Evolutionary conservation across 1,140 invertebrate species (phyloP).

Genomic region (Euura saliciscinereae): DNA sequence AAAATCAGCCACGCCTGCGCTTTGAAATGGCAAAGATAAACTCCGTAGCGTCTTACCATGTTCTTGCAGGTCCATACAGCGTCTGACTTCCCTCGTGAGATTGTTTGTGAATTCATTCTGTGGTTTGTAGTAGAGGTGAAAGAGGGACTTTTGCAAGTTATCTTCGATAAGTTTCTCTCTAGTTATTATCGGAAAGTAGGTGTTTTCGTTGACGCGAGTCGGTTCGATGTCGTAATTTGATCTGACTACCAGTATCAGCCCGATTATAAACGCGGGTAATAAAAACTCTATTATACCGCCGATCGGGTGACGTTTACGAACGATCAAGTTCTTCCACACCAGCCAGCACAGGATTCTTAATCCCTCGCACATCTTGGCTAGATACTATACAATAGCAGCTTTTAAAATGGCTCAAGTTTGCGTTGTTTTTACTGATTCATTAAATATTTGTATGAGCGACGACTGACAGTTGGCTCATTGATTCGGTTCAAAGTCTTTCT

Average conservation of each 20-base stretch:
- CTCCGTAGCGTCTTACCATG: slow-evolving; percentile 33
- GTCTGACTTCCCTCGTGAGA: slow-evolving; percentile 35
- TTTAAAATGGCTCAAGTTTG: too few relatives aligned
- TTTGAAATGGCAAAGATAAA: neutral
- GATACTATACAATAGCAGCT: too few relatives aligned
- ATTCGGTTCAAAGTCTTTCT: too few relatives aligned
- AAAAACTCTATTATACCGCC: slow-evolving; percentile 45
- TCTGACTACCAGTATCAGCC: neutral
- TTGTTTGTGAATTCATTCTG: slow-evolving; percentile 32
- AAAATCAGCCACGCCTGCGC: too few relatives aligned
- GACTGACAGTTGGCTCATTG: too few relatives aligned
- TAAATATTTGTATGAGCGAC: too few relatives aligned
- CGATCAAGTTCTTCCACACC: slow-evolving; percentile 48
- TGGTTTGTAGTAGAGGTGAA: slow-evolving; percentile 42
- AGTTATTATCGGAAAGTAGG: neutral
- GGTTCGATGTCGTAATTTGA: neutral
- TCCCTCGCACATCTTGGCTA: neutral
- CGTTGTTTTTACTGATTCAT: too few relatives aligned
- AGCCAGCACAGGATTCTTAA: slow-evolving; percentile 17
- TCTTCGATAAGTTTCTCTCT: neutral
- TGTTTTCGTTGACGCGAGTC: neutral
- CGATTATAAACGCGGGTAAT: slow-evolving; percentile 37
- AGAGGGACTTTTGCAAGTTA: neutral
- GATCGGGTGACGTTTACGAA: slow-evolving; percentile 49
- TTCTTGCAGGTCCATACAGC: slow-evolving; percentile 35